These are phyloP conservation scores for Aurelia aurita DNA, from an alignment of 30 jellyfish, hydroid and myxozoan species.

Conservation along the genomic window DNA sequence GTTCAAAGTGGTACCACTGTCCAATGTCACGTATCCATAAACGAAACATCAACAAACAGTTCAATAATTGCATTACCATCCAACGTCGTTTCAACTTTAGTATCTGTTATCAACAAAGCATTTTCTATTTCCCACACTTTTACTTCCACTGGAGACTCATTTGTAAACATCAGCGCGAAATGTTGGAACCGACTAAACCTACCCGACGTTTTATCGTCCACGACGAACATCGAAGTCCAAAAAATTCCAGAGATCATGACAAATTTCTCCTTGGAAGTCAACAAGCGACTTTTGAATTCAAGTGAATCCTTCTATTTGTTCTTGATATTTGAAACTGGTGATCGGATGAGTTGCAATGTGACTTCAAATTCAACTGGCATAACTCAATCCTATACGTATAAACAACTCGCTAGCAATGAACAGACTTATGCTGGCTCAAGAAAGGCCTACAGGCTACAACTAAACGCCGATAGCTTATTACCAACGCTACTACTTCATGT, in stretches of 20 bases:
- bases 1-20: slow-evolving; percentile 44
- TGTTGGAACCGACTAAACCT: slow-evolving; percentile 62
- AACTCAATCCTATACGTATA: slow-evolving; percentile 3
- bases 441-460: slow-evolving; percentile 2
- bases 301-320: slow-evolving; percentile 22
- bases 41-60: slow-evolving; percentile 8
- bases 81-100: slow-evolving; percentile 4
- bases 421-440: neutral
- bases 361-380: slow-evolving; percentile 36
- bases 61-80: neutral
- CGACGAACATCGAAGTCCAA: slow-evolving; percentile 15
- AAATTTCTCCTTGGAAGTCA: slow-evolving; percentile 34
- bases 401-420: slow-evolving; percentile 7
- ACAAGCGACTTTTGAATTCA: slow-evolving; percentile 10
- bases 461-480: slow-evolving; percentile 3
- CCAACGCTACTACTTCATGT: slow-evolving; percentile 21
- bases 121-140: slow-evolving; percentile 12
- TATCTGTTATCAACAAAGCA: neutral
- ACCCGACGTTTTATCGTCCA: slow-evolving; percentile 10
- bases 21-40: slow-evolving; percentile 19
- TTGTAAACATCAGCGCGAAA: slow-evolving; percentile 12
- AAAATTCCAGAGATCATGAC: slow-evolving; percentile 24
- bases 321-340: slow-evolving; percentile 29
- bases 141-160: slow-evolving; percentile 35
- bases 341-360: slow-evolving; percentile 46